These are phyloP conservation scores for Sebastes kiyomatsui DNA, from an alignment of 2,797 vertebrate species.

Conservation along the genomic window DNA sequence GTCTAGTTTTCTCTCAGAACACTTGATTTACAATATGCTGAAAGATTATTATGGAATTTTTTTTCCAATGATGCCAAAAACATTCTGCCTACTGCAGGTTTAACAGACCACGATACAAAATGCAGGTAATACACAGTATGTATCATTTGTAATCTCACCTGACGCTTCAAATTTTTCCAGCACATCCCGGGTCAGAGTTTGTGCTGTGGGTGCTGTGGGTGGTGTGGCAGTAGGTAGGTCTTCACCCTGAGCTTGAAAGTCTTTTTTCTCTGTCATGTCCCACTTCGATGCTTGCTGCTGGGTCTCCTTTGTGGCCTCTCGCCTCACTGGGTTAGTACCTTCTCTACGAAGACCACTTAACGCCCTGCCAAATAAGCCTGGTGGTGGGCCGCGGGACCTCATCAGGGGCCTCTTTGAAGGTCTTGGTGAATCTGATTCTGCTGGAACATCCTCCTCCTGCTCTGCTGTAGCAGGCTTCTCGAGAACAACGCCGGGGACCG, in stretches of 20 bases:
- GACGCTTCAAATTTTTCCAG: constrained; percentile 71
- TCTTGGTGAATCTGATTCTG: constrained; percentile 64
- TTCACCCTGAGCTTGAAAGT: constrained; percentile 16
- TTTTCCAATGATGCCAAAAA: no score
- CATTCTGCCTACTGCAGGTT: no score
- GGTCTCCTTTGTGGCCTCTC: constrained; percentile 46
- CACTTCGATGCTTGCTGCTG: constrained; percentile 28
- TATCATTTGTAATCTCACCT: constrained; percentile 40
- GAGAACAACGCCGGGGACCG: constrained; percentile 31
- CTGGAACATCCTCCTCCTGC: constrained; percentile 58
- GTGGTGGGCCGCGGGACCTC: constrained; percentile 72
- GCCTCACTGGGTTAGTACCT: constrained; percentile 48
- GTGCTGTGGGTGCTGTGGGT: constrained; percentile 44
- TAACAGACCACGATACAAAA: background rate
- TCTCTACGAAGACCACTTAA: constrained; percentile 84
- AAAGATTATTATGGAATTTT: no score
- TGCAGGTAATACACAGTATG: background rate
- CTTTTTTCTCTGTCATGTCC: constrained; percentile 43
- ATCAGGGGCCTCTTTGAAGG: constrained; percentile 86
- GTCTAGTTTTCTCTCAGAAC: no score
- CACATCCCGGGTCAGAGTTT: constrained; percentile 53
- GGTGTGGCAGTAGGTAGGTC: background rate
- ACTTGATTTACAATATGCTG: no score
- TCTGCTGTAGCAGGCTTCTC: constrained; percentile 52
- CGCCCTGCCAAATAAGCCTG: constrained; percentile 84